Evolutionary conservation across 2,113 vertebrate genomes (phyloP).

Genomic region (Paracanthobrama guichenoti): DNA sequence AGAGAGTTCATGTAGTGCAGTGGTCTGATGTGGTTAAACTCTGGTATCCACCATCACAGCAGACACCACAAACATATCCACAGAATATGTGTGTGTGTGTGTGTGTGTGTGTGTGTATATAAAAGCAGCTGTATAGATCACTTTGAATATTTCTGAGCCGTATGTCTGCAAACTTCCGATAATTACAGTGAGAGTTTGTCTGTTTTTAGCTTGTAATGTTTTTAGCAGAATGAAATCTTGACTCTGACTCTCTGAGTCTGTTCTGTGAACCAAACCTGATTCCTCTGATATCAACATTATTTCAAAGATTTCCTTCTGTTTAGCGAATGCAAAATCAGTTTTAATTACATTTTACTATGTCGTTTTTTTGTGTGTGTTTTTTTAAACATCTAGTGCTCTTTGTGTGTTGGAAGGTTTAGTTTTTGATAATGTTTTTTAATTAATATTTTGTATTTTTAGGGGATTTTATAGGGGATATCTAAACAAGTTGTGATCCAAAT

Average conservation of each 20-base stretch:
- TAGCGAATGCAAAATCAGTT: background rate
- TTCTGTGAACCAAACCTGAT: background rate
- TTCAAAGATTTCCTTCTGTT: background rate
- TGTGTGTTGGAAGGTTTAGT: too few species aligned
- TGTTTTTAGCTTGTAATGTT: slow-evolving; percentile 55
- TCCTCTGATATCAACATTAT: background rate
- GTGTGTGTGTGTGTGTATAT: slow-evolving; percentile 11
- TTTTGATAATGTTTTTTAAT: too few species aligned
- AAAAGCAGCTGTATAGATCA: background rate
- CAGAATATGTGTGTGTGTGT: slow-evolving; percentile 18
- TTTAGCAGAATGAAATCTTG: slow-evolving; percentile 30
- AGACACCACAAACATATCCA: slow-evolving; percentile 56
- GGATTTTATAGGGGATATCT: too few species aligned
- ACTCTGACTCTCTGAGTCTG: background rate
- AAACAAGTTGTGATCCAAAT: too few species aligned
- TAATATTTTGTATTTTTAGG: too few species aligned
- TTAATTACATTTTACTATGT: too few species aligned
- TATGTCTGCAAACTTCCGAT: slow-evolving; percentile 27
- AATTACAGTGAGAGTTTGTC: slow-evolving; percentile 50
- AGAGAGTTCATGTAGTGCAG: slow-evolving; percentile 42
- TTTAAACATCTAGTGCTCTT: too few species aligned
- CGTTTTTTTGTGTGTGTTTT: too few species aligned
- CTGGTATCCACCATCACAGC: slow-evolving; percentile 39
- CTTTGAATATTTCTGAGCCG: slow-evolving; percentile 25
- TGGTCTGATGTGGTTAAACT: slow-evolving; percentile 43